Percentiles rank a stretch among this genome's conserved stretches.
These are phyloP conservation scores for Cephalopachus bancanus DNA, from an alignment of 2,797 vertebrate species.

Conservation along the genomic window DNA sequence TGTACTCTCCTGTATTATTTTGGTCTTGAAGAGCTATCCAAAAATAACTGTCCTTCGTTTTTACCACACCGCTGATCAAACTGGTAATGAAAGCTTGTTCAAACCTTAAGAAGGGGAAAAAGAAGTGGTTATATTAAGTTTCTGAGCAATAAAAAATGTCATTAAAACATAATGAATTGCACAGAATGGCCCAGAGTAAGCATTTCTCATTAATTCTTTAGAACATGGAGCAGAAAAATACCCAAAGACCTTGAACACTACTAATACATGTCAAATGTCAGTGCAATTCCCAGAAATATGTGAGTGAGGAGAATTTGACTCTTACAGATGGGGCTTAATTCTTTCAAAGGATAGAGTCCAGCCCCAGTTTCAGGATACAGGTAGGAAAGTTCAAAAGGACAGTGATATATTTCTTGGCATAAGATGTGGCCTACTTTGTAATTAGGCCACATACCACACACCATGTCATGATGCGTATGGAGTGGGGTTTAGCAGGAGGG, in stretches of 20 bases:
- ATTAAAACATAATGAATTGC: slow-evolving; percentile 69
- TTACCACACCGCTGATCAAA: slow-evolving; percentile 90
- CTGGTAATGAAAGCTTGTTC: slow-evolving; percentile 97
- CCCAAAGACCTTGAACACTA: neutral
- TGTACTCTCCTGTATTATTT: slow-evolving; percentile 91
- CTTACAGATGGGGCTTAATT: neutral
- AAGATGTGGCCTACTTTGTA: neutral
- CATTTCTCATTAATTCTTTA: slow-evolving; percentile 70
- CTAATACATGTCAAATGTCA: slow-evolving; percentile 56
- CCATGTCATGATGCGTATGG: neutral
- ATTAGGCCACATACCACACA: neutral
- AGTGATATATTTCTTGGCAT: neutral
- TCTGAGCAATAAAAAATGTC: slow-evolving; percentile 67
- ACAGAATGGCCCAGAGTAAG: slow-evolving; percentile 24
- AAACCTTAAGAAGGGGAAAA: slow-evolving; percentile 90
- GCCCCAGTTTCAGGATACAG: neutral
- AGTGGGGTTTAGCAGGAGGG: neutral
- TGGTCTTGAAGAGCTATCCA: slow-evolving; percentile 94
- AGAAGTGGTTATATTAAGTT: slow-evolving; percentile 63
- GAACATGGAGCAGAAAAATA: slow-evolving; percentile 45
- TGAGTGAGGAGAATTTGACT: slow-evolving; percentile 19
- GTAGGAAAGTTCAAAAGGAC: neutral
- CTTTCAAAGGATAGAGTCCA: slow-evolving; percentile 10
- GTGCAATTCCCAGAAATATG: slow-evolving; percentile 41
- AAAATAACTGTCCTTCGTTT: slow-evolving; percentile 90